A percentile compares a stretch with the other conserved stretches of the same genome.
phyloP scores from a whole-genome alignment of 2,888 invertebrate genomes.

The Latrodectus elegans region DNA sequence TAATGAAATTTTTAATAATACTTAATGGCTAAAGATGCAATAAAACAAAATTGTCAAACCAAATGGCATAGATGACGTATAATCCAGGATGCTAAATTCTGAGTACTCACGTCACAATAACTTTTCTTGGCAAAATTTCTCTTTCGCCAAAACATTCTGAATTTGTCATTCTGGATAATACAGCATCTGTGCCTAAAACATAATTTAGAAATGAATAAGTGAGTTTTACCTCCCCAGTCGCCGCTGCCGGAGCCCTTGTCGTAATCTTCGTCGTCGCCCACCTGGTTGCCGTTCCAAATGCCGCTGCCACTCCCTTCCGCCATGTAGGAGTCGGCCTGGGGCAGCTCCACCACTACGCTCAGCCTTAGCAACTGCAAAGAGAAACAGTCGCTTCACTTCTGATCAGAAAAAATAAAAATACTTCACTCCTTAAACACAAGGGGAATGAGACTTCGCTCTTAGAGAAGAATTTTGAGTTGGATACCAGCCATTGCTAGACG shows the following conservation, averaged over 20 bases:
- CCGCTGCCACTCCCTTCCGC: constrained; percentile 63
- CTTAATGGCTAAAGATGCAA: too few species aligned
- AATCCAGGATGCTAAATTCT: too few species aligned
- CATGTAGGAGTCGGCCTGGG: constrained; percentile 60
- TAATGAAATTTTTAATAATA: too few species aligned
- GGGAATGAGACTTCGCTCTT: neutral
- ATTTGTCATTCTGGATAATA: too few species aligned
- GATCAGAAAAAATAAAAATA: too few species aligned
- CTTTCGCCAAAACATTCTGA: too few species aligned
- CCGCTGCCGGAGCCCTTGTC: constrained; percentile 69
- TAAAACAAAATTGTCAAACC: too few species aligned
- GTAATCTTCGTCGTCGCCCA: constrained; percentile 66
- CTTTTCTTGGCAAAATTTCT: too few species aligned
- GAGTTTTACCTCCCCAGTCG: constrained; percentile 58
- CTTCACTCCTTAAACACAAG: neutral
- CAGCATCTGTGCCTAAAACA: neutral
- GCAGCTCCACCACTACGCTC: constrained; percentile 40
- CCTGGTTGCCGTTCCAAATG: constrained; percentile 46
- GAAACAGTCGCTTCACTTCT: neutral
- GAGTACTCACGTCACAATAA: too few species aligned
- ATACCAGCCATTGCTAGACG: too few species aligned
- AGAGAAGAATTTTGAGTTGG: neutral
- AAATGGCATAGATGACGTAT: too few species aligned
- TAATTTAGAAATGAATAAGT: neutral
- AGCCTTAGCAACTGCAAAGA: constrained; percentile 34